Base-by-base conservation (phyloP, 2,797 vertebrate genomes). In the Sebastes umbrosus region DNA sequence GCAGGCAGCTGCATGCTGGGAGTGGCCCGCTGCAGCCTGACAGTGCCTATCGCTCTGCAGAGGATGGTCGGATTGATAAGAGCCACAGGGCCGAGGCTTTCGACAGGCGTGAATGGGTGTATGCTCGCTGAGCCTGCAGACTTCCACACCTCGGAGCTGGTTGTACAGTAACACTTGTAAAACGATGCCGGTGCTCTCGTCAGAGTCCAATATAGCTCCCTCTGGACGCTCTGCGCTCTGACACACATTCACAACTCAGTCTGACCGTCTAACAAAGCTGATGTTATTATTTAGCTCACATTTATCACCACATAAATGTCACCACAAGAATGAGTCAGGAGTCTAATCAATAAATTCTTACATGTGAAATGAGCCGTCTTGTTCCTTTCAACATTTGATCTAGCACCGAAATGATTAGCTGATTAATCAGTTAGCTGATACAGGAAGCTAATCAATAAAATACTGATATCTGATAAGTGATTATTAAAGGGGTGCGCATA, bases 51-150 rank as follows among this genome's bases (percentile, higher is more conserved):
- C 94, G 84, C 91, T 78, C 72, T 2, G 68, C 85, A 88, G 90
- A 83, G 95, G 90, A 93, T 92, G 95, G 94, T 75, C 36, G 32
- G 31, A 52, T 71, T 94, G 95, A 96, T 96, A 96, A 96, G 93
- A 87, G 69, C 7, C 68, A n/a, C 80, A n/a, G 84, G 84, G 72
- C 34, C 43, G 52, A 74, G 77, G 82, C 73, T 39, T 64, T 83
- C 66, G 43, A 69, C 77, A 67, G 43, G 68, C 76, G 64, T 83
- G 89, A 91, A 89, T 82, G 91, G 92, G 88, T 84, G 88, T 79
- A 79, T 67, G 87, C 86, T 54, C 63, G 25, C 43, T 3, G 70
- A 81, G 77, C 68, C 79, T 69, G 80, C 68, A 80, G 43, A 68
- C 83, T 43, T 84, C 76, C 86, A 74, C 36, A 86, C 85, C 90